Base-by-base conservation (phyloP, 2,797 vertebrate genomes). In the Hirundo rustica region DNA sequence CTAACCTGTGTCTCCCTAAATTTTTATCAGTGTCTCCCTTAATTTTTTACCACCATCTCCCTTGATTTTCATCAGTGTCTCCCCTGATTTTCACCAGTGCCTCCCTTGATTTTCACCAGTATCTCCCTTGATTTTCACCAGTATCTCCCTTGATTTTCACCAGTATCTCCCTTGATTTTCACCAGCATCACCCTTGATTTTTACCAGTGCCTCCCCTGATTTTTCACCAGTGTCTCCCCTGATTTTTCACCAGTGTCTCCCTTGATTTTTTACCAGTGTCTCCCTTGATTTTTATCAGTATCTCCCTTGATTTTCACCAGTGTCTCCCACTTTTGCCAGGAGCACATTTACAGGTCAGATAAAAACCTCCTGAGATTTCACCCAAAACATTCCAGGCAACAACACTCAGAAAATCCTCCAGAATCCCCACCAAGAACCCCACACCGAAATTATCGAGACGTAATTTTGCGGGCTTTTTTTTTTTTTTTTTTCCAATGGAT, bases 1-100 rank as follows among this genome's bases (percentile, higher is more conserved):
- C 4, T 45, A 13, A 29, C 16, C 42, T 6, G 19, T 44, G 11
- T 27, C 50, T 27, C n/a, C 42, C 20, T 5, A 3, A 9, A 26
- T 50, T 50, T 15, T 36, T 7, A 17, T 10, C 30, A 6, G 2
- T 5, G 1, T 1, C 7, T 48, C 48, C 23, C 44, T 26, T 2
- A 14, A 50, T 48, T 26, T 50, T 50, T 26, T 15, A 50, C 9
- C 25, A 50, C 48, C 5, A 21, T 21, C 5, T 51, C 50, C 50
- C 50, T 27, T 3, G 4, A 27, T 51, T 51, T 51, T 16, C 10
- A 50, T 15, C 48, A 27, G 48, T 27, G 3, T 16, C 8, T 50
- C 48, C 7, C 20, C 21, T 10, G 13, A 51, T 51, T 51, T 51
- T 51, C 4, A 53, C 51, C 51, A 12, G 29, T 30, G 3, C 12